phyloP scores from a whole-genome alignment of 2,888 invertebrate species.

The Cheilosia impressa region DNA sequence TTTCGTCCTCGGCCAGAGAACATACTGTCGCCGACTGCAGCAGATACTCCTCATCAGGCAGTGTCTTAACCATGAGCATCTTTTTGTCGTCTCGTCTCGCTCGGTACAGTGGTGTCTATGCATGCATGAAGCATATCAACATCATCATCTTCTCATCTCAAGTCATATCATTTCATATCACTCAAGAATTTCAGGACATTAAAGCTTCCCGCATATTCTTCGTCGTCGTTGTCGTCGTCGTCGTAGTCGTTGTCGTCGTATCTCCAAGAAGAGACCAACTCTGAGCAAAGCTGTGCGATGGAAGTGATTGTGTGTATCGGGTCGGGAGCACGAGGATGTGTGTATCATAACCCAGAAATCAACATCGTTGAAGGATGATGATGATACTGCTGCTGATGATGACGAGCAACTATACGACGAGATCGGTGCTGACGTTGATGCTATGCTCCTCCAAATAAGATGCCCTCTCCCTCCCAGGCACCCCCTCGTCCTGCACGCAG shows the following conservation, averaged over 20 bases:
- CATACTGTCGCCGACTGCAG: conserved; percentile 49
- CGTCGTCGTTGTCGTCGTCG: conserved; percentile 30
- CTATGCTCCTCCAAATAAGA: conserved; percentile 49
- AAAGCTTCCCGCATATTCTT: conserved; percentile 75
- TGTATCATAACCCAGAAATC: conserved; percentile 75
- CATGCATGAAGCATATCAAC: conserved; percentile 75
- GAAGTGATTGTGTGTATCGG: conserved; percentile 61
- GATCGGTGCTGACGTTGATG: conserved; percentile 72
- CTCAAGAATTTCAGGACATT: conserved; percentile 75
- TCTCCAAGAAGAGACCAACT: conserved; percentile 54
- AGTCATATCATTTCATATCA: conserved; percentile 76
- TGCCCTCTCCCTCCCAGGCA: conserved; percentile 24
- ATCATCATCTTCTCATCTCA: conserved; percentile 74
- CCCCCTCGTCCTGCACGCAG: neutral
- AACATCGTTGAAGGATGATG: conserved; percentile 73
- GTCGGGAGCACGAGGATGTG: conserved; percentile 50
- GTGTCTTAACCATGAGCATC: conserved; percentile 62
- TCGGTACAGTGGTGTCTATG: conserved; percentile 60
- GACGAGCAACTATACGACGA: conserved; percentile 59
- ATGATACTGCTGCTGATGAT: conserved; percentile 67
- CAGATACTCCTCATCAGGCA: conserved; percentile 15
- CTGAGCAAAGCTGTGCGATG: conserved; percentile 47
- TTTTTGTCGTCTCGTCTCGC: conserved; percentile 23
- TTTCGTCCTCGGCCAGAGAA: conserved; percentile 57
- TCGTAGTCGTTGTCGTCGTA: conserved; percentile 11